These are phyloP conservation scores for Nannobrachium achirus DNA, from an alignment of 2,113 vertebrate genomes.

Conservation along the genomic window DNA sequence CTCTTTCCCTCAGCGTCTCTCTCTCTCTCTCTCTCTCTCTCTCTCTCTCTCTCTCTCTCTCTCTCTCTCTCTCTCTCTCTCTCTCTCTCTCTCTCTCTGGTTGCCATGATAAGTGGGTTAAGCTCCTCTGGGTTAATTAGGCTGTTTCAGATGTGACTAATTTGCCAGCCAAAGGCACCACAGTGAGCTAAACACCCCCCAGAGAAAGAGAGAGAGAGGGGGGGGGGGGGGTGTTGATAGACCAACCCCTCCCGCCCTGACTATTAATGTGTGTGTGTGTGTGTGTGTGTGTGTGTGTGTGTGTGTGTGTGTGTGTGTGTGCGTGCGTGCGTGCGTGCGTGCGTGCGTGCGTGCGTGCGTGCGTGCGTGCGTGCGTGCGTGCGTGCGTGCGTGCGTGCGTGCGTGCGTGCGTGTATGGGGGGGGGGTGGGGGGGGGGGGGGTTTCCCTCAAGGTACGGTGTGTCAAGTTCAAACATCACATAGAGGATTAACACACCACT, in stretches of 20 bases:
- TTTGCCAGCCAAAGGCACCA: constrained; percentile 75
- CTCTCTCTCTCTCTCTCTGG: constrained; percentile 63
- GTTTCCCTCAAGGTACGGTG: too few species aligned
- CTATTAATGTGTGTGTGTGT: neutral
- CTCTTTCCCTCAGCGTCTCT: neutral
- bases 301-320: constrained; percentile 5
- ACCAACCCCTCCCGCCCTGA: too few species aligned
- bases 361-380: too few species aligned
- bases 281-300: constrained; percentile 15
- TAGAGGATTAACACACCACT: too few species aligned
- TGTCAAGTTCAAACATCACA: too few species aligned
- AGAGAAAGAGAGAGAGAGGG: neutral
- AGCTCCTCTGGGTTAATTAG: constrained; percentile 83
- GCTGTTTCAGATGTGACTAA: constrained; percentile 82
- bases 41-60: constrained; percentile 2
- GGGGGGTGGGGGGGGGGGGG: too few species aligned
- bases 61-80: constrained; percentile 17
- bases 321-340: constrained; percentile 6
- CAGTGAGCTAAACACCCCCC: constrained; percentile 72
- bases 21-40: neutral
- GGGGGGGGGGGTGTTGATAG: too few species aligned
- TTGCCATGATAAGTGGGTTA: constrained; percentile 78
- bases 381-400: constrained; percentile 15
- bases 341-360: constrained; percentile 17
- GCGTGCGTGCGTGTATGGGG: too few species aligned